Base-by-base conservation (phyloP, 92 coral and sea anemone genomes). In the Blastomussa wellsi region DNA sequence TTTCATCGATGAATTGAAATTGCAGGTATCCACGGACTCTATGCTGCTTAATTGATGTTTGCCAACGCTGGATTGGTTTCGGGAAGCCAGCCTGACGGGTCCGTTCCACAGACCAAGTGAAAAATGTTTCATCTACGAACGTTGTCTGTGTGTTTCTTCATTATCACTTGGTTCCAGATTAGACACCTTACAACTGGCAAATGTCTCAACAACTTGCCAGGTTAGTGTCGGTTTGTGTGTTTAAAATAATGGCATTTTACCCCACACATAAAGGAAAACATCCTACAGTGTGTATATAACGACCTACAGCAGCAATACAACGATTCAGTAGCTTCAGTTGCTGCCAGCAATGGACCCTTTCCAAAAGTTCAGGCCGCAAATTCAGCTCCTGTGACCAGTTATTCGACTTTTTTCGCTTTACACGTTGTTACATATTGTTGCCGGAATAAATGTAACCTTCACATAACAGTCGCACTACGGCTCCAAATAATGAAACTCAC, bases 11-110 rank as follows among this genome's bases (percentile, higher is more conserved):
- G 77, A 55, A 48, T 68, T 70, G 51, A 28, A 67, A 68, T 69
- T 47, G 84, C 64, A 33, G 2, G 47, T 28, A 32, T 68, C 67
- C 28, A 33, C 38, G 68, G 59, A 72, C 60, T 67, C 62, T 7
- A 47, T 69, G 77, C 35, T 31, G 84, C 68, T 81, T 81, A 68
- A 69, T 81, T 81, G 85, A 48, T 81, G 77, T 81, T 81, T 81
- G 85, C 65, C 49, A 69, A 81, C 24, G 49, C 32, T 33, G 32
- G 76, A 33, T 68, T 68, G 76, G 85, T 81, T 69, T 81, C 35
- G 48, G 83, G 60, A 66, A 79, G 85, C 65, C 82, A 14, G 64
- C 65, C 48, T 49, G 67, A 44, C 32, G 24, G 65, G 64, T 60
- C 24, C 76, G 67, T n/a, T 26, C 83, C 42, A 1, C 20, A 3